Percentiles rank a stretch among this genome's conserved stretches.
These are phyloP conservation scores for Sabellastarte sp. DNA, from an alignment of 2,888 invertebrate genomes.

Conservation along the genomic window DNA sequence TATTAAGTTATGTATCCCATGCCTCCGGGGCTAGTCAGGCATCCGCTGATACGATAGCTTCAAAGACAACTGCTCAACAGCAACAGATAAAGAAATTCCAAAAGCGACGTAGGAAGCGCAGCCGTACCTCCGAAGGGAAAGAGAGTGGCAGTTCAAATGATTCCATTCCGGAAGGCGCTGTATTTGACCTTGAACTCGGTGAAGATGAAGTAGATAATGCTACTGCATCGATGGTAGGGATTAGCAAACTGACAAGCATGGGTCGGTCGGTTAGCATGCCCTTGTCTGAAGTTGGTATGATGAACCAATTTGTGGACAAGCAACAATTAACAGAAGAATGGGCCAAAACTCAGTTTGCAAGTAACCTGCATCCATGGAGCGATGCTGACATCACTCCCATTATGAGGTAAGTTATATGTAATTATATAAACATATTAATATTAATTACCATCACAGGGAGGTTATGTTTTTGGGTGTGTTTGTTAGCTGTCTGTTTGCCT, in stretches of 20 bases:
- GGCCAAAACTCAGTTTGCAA: slow-evolving; percentile 31
- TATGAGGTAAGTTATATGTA: too few relatives aligned
- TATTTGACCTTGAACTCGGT: slow-evolving; percentile 51
- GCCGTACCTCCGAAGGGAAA: background rate
- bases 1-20: background rate
- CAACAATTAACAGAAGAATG: slow-evolving; percentile 13
- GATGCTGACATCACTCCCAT: slow-evolving; percentile 82
- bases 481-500: too few relatives aligned
- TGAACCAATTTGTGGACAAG: too few relatives aligned
- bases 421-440: too few relatives aligned
- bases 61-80: background rate
- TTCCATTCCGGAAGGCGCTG: slow-evolving; percentile 3
- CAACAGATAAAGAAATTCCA: background rate
- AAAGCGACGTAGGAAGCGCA: background rate
- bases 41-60: background rate
- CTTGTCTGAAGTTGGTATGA: too few relatives aligned
- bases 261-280: slow-evolving; percentile 21
- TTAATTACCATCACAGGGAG: too few relatives aligned
- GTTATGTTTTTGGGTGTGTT: too few relatives aligned
- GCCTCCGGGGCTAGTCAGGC: background rate
- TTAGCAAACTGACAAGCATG: slow-evolving; percentile 11
- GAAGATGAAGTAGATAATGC: slow-evolving; percentile 43
- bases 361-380: slow-evolving; percentile 76
- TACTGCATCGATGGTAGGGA: slow-evolving; percentile 22
- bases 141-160: background rate